Percentiles rank a stretch among this genome's conserved stretches.
phyloP scores from a whole-genome alignment of 2,797 vertebrate genomes.

The Dromococcyx pavoninus region DNA sequence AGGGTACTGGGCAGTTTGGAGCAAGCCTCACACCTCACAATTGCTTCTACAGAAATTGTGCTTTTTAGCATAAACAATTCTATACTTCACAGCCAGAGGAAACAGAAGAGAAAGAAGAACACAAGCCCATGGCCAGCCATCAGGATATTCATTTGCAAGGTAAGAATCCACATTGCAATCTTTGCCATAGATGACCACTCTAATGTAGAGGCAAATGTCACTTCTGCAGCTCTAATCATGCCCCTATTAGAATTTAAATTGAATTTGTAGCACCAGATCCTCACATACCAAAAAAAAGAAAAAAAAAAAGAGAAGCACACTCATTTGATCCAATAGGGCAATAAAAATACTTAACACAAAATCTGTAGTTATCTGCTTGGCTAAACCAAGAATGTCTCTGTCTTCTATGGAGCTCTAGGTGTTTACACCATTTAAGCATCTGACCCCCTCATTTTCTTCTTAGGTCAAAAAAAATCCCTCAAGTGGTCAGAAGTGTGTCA shows the following conservation, averaged over 20 bases:
- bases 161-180: background rate
- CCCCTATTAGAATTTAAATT: conserved; percentile 1
- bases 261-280: background rate
- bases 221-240: background rate
- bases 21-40: background rate
- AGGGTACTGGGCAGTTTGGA: background rate
- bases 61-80: background rate
- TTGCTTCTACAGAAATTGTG: background rate
- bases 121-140: background rate
- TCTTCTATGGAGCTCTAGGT: background rate
- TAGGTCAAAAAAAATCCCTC: background rate
- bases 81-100: background rate
- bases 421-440: background rate
- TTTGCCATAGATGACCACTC: background rate
- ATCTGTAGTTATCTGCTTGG: background rate
- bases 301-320: background rate
- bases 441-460: background rate
- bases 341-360: background rate
- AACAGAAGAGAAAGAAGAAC: background rate
- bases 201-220: background rate
- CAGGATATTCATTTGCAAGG: background rate
- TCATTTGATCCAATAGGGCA: background rate
- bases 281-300: background rate
- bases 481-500: background rate
- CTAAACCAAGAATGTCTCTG: background rate